Conservation (phyloP, 2,888 invertebrate genomes). For the Melinaea menophilus region DNA sequence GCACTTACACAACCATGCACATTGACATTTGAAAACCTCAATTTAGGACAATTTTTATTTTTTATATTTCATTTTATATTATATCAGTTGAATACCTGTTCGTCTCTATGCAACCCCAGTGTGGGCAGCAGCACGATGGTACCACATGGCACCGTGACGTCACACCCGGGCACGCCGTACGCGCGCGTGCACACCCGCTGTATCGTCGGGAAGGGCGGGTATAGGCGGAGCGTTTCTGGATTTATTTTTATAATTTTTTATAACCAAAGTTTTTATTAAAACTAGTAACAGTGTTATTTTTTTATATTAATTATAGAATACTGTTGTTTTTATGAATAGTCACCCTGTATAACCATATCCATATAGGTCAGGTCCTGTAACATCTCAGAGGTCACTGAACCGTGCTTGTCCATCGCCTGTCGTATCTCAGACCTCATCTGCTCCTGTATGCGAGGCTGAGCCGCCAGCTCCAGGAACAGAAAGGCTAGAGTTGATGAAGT, state of each 20-base stretch:
- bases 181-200: slow-evolving; percentile 67
- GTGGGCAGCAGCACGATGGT: slow-evolving; percentile 69
- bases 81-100: slow-evolving; percentile 45
- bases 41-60: neutral
- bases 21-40: neutral
- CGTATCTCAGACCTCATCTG: slow-evolving; percentile 70
- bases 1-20: too few species aligned
- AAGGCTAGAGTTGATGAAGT: slow-evolving; percentile 78
- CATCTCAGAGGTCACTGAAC: slow-evolving; percentile 69
- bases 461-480: slow-evolving; percentile 74
- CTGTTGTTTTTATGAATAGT: neutral
- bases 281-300: neutral
- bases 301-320: neutral
- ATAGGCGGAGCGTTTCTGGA: slow-evolving; percentile 63
- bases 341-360: slow-evolving; percentile 77
- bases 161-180: slow-evolving; percentile 55
- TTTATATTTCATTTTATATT: too few species aligned
- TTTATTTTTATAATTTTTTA: neutral
- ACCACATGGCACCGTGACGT: slow-evolving; percentile 50
- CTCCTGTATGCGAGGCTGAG: slow-evolving; percentile 72
- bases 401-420: slow-evolving; percentile 51
- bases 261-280: too few species aligned
- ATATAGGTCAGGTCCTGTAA: slow-evolving; percentile 76
- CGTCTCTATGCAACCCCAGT: slow-evolving; percentile 65
- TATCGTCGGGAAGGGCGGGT: slow-evolving; percentile 70